phyloP scores from a whole-genome alignment of 2,113 vertebrate species.

The Pluvialis apricaria region DNA sequence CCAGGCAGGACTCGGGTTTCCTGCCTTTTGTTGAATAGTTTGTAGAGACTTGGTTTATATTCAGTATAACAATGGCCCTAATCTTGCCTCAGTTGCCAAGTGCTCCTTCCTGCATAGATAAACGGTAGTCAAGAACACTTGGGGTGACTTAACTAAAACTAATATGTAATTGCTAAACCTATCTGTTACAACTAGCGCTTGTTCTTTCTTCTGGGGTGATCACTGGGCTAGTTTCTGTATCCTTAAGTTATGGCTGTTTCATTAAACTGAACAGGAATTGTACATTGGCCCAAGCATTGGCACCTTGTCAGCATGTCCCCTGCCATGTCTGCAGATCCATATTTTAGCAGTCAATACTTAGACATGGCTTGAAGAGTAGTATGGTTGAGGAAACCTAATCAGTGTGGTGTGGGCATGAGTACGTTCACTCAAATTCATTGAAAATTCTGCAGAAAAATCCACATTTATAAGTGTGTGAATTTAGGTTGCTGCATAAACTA shows the following conservation, averaged over 20 bases:
- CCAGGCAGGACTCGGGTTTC: neutral
- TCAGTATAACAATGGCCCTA: neutral
- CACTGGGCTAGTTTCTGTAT: neutral
- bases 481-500: neutral
- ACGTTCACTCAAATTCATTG: neutral
- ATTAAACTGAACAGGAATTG: neutral
- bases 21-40: neutral
- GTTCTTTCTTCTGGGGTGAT: neutral
- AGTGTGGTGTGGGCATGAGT: neutral
- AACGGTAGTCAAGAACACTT: neutral
- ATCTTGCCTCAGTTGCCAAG: neutral
- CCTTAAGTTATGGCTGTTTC: fast-evolving
- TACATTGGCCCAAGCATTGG: neutral
- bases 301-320: neutral
- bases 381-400: neutral
- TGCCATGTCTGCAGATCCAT: neutral
- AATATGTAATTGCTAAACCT: neutral
- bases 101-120: neutral
- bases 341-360: neutral
- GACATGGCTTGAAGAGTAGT: neutral
- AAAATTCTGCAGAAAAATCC: neutral
- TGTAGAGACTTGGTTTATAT: neutral
- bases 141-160: neutral
- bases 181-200: neutral
- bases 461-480: neutral